Conservation (phyloP, 2,888 invertebrate genomes). For the Mythimna loreyi region DNA sequence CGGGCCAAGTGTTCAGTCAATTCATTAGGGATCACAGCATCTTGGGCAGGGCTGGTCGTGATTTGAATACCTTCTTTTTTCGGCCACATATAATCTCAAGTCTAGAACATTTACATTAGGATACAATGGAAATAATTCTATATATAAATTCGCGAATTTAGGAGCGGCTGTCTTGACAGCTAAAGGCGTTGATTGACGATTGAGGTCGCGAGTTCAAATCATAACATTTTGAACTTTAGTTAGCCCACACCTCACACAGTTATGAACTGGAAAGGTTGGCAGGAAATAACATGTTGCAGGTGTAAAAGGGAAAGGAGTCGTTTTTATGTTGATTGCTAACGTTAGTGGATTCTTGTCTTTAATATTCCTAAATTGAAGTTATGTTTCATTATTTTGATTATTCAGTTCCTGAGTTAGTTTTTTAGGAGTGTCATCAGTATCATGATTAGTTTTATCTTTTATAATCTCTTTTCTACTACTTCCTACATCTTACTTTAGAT, state of each 20-base stretch:
- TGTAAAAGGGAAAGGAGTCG: slow-evolving; percentile 9
- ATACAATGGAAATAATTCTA: slow-evolving; percentile 23
- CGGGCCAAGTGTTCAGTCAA: slow-evolving; percentile 70
- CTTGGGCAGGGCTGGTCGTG: slow-evolving; percentile 34
- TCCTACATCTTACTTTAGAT: neutral
- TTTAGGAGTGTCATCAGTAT: neutral
- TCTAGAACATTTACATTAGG: slow-evolving; percentile 38
- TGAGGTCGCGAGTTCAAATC: slow-evolving; percentile 53
- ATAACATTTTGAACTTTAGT: slow-evolving; percentile 54
- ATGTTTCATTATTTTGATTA: too few species aligned
- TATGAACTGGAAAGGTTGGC: slow-evolving; percentile 20
- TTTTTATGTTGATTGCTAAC: slow-evolving; percentile 1
- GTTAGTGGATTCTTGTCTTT: neutral
- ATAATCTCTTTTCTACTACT: neutral
- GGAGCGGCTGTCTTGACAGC: slow-evolving; percentile 33
- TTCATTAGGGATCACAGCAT: slow-evolving; percentile 74
- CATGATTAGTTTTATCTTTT: neutral
- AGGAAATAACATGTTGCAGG: slow-evolving; percentile 17
- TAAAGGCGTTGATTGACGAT: slow-evolving; percentile 56
- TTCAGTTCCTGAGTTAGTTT: neutral
- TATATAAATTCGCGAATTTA: slow-evolving; percentile 36
- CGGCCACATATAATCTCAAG: slow-evolving; percentile 21
- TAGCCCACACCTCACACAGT: slow-evolving; percentile 41
- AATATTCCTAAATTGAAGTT: too few species aligned
- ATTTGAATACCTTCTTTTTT: slow-evolving; percentile 38